Percentiles rank a stretch among this genome's conserved stretches.
Conservation (phyloP, 2,888 invertebrate species). For the Phania funesta region DNA sequence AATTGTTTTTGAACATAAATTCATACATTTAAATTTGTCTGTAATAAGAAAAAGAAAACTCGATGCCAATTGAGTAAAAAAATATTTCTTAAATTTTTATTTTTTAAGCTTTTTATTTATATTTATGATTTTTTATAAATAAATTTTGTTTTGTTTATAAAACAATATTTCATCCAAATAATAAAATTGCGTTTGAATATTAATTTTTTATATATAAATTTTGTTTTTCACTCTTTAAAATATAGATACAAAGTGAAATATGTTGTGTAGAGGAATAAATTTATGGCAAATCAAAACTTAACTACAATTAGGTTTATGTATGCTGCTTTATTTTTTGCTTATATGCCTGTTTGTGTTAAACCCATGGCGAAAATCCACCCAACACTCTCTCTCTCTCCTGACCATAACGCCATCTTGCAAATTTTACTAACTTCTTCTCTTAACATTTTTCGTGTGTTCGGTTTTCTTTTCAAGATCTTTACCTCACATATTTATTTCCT, state of each 20-base stretch:
- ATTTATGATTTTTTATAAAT: constrained; percentile 42
- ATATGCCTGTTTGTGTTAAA: constrained; percentile 47
- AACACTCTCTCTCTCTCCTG: not conserved
- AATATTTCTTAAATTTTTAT: constrained; percentile 23
- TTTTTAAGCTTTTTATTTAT: constrained; percentile 48
- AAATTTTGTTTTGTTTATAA: constrained; percentile 62
- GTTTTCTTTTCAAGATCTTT: not conserved
- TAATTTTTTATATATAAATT: constrained; percentile 49
- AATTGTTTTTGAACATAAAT: constrained; percentile 1
- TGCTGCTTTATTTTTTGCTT: constrained; percentile 33
- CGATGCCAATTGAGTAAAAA: constrained; percentile 27
- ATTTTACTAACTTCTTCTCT: constrained; percentile 51
- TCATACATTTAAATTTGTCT: constrained; percentile 29
- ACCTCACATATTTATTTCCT: not conserved
- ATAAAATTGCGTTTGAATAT: constrained; percentile 64
- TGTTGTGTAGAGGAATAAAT: constrained; percentile 42
- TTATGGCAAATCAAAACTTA: constrained; percentile 12
- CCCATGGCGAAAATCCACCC: constrained; percentile 2
- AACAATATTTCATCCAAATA: constrained; percentile 51
- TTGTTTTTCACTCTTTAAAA: constrained; percentile 33
- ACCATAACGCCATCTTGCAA: constrained; percentile 4
- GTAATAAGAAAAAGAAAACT: constrained; percentile 2
- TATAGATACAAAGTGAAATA: constrained; percentile 67
- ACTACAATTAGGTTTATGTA: constrained; percentile 65
- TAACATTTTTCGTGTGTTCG: constrained; percentile 25